Percentiles rank a stretch among this genome's conserved stretches.
Conservation (phyloP, 1,140 invertebrate species). For the Lordiphosa collinella region DNA sequence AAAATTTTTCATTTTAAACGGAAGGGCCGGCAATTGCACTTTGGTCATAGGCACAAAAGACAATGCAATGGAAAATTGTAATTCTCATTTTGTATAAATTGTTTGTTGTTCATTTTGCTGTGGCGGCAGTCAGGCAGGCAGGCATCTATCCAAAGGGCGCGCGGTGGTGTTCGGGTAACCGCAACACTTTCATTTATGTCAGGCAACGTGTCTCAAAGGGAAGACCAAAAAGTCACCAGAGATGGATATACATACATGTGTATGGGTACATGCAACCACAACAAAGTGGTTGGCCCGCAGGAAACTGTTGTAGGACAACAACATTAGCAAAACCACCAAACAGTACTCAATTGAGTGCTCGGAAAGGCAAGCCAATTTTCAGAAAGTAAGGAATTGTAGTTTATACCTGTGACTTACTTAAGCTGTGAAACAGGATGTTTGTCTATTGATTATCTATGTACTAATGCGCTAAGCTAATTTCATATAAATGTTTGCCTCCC, state of each 20-base stretch:
- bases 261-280: slow-evolving; percentile 21
- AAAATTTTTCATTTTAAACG: slow-evolving; percentile 36
- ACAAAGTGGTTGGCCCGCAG: slow-evolving; percentile 15
- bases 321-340: no score
- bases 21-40: slow-evolving; percentile 60
- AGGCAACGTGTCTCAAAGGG: slow-evolving; percentile 33
- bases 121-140: not conserved
- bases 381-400: no score
- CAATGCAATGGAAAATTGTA: slow-evolving; percentile 63
- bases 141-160: slow-evolving; percentile 20
- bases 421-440: no score
- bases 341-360: no score
- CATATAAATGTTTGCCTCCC: no score
- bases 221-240: slow-evolving; percentile 16
- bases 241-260: not conserved
- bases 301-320: no score
- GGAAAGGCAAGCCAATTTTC: no score
- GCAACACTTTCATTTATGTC: slow-evolving; percentile 40
- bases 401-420: no score
- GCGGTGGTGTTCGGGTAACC: slow-evolving; percentile 31
- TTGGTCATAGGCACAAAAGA: slow-evolving; percentile 31
- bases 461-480: no score
- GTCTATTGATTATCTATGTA: no score
- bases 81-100: slow-evolving; percentile 27
- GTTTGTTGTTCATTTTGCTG: slow-evolving; percentile 7